Conservation (phyloP, 2,888 invertebrate genomes). For the Hydroisotoma schaefferi region DNA sequence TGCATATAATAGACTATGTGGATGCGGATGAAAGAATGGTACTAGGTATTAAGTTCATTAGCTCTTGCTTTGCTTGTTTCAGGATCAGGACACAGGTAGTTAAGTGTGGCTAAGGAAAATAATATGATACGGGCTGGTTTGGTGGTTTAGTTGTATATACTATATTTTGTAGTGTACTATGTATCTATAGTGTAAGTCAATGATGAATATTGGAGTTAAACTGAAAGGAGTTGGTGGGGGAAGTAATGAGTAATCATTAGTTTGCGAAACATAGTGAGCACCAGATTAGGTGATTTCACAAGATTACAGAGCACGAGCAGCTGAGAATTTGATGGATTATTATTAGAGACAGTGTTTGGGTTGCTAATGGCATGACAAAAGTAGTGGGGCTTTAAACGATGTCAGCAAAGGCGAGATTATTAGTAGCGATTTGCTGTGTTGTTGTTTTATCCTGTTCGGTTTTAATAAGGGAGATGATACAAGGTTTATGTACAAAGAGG, state of each 20-base stretch:
- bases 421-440: neutral
- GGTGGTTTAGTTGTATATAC: no score
- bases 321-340: constrained; percentile 20
- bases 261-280: no score
- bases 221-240: no score
- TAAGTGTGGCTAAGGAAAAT: no score
- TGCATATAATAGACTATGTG: constrained; percentile 12
- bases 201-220: neutral
- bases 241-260: no score
- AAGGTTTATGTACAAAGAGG: no score
- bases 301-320: constrained; percentile 14
- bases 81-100: no score
- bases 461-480: neutral
- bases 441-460: neutral
- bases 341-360: constrained; percentile 13
- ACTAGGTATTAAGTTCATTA: neutral
- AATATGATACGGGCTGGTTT: no score
- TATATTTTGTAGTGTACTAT: neutral
- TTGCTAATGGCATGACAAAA: constrained; percentile 7
- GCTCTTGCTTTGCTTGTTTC: neutral
- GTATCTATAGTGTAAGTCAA: neutral
- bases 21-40: neutral
- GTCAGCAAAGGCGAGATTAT: neutral
- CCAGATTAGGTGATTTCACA: constrained; percentile 8
- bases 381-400: neutral